Conservation (phyloP, 2,888 invertebrate genomes). For the Parthenolecanium corni region DNA sequence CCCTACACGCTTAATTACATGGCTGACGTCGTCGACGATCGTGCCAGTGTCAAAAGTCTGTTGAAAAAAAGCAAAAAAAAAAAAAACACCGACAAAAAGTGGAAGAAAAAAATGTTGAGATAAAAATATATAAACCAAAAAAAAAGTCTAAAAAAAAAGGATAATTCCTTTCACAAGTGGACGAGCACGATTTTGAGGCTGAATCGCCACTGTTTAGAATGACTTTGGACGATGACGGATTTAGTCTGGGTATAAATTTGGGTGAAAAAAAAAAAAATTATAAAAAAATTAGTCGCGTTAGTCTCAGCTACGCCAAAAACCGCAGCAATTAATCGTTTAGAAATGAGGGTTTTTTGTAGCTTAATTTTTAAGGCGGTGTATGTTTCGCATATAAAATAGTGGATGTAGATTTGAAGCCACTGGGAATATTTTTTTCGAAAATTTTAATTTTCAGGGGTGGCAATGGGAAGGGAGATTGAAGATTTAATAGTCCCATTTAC, state of each 20-base stretch:
- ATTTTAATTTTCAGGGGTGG: neutral
- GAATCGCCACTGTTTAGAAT: conserved; percentile 6
- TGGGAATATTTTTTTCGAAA: too few relatives aligned
- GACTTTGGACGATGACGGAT: neutral
- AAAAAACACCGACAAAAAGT: too few relatives aligned
- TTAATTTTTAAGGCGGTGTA: neutral
- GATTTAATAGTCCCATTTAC: neutral
- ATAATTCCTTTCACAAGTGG: conserved; percentile 18
- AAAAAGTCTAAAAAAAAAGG: neutral
- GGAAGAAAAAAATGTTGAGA: too few relatives aligned
- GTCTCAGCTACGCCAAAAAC: conserved; percentile 6
- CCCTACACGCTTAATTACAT: conserved; percentile 21
- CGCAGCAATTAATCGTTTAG: conserved; percentile 13
- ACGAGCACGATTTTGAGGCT: conserved; percentile 15
- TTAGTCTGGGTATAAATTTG: neutral
- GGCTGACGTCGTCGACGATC: neutral
- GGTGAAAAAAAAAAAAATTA: neutral
- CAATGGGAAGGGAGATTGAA: neutral
- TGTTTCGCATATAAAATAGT: conserved; percentile 8
- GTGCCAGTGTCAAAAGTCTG: neutral
- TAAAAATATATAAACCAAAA: too few relatives aligned
- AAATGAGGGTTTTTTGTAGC: conserved; percentile 4
- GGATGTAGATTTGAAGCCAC: neutral
- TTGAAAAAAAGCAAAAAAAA: neutral
- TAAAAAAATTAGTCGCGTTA: neutral